Base-by-base conservation (phyloP, 2,113 vertebrate species). In the Zosterops pallidus region DNA sequence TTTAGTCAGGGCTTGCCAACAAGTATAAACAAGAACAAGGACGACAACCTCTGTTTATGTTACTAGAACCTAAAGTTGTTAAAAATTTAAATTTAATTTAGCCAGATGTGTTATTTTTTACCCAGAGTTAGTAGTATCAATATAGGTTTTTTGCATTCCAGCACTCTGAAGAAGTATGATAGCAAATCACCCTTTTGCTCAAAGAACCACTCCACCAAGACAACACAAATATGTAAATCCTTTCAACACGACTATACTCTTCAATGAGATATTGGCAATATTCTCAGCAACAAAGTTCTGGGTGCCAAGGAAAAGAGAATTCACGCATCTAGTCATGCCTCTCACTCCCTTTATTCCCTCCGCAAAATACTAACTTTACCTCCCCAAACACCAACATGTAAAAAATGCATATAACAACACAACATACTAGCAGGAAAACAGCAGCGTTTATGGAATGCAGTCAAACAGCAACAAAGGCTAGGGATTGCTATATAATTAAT, bases 401-500 rank as follows among this genome's bases (percentile, higher is more conserved):
- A 86, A 77, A 96, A 92, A 94, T 11, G 20, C 22, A 74, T 56
- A 24, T 55, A 88, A 74, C 42, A 83, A 3, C 20, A 65, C 16
- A 41, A 63, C 39, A 28, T 22, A 42, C 39, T 11, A 88, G 81
- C 47, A 69, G 63, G 47, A 60, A 84, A 97, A 95, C 52, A 86
- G 65, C 6, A 7, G 68, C 50, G 4, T 94, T 96, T 88, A 94
- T 81, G 71, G 50, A 88, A 90, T 11, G 12, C 85, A 94, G 93
- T 89, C 81, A 95, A 93, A 80, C 7, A 92, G 56, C 80, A 93
- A 91, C 65, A 82, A 93, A 93, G 78, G 55, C 75, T 87, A 67
- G 39, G 89, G 60, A 84, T 93, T 95, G 80, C 90, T 94, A n/a
- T 60, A 79, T 90, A 96, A 98, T 96, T 96, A 97, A 96, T 95